Conservation (phyloP, 2,113 vertebrate genomes). For the Anser cygnoides region DNA sequence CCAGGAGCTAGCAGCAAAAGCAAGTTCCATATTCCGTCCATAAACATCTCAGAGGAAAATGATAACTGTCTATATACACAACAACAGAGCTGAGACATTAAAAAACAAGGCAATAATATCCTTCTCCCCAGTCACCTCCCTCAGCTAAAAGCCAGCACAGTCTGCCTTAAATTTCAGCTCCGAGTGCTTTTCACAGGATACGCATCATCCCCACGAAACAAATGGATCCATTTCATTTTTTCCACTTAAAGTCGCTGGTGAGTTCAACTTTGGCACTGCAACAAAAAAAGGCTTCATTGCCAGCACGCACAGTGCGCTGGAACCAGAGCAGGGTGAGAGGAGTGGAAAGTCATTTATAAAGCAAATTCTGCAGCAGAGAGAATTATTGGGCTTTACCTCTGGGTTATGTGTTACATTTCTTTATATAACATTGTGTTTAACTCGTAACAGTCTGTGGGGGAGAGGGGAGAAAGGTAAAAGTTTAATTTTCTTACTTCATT, state of each 20-base stretch:
- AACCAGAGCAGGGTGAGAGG: not conserved
- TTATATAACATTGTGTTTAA: not conserved
- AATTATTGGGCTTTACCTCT: not conserved
- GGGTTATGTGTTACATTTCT: not conserved
- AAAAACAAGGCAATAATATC: not conserved
- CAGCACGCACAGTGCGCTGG: not conserved
- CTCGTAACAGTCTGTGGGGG: not conserved
- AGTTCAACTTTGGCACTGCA: constrained; percentile 28
- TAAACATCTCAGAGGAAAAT: not conserved
- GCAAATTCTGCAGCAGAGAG: not conserved
- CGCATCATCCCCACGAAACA: not conserved
- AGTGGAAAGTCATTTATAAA: not conserved
- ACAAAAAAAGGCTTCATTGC: not conserved
- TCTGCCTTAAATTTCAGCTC: constrained; percentile 13
- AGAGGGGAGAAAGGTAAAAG: not conserved
- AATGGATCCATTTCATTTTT: constrained; percentile 22
- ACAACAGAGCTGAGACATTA: not conserved
- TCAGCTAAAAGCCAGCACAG: not conserved
- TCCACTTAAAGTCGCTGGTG: not conserved
- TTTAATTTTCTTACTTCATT: not conserved
- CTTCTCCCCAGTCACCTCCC: not conserved
- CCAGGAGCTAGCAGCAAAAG: not conserved
- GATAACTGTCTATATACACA: not conserved
- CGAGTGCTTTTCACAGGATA: not conserved
- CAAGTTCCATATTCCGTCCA: not conserved